These are phyloP conservation scores for Globodera rostochiensis DNA, from an alignment of 1,140 invertebrate genomes.

Conservation along the genomic window DNA sequence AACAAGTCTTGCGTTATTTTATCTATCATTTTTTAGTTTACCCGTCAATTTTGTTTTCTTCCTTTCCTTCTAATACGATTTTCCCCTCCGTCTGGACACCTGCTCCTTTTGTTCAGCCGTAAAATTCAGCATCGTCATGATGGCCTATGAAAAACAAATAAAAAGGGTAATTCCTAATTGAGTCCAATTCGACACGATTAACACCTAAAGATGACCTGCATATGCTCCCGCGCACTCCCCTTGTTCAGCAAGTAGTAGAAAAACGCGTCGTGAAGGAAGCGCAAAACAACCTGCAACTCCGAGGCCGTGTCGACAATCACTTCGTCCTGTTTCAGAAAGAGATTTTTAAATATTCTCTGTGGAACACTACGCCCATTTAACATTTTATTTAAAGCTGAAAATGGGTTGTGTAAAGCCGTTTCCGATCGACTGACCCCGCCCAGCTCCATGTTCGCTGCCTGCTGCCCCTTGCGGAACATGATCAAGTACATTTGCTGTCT, in stretches of 20 bases:
- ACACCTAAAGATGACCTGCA: conserved; percentile 45
- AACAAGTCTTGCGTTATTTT: no score
- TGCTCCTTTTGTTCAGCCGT: conserved; percentile 60
- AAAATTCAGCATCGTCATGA: conserved; percentile 65
- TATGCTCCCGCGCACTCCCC: conserved; percentile 61
- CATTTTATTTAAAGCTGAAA: neutral
- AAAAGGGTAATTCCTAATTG: no score
- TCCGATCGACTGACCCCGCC: no score
- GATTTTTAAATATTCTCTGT: neutral
- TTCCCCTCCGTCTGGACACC: conserved; percentile 51
- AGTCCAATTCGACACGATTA: neutral
- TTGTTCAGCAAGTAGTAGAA: conserved; percentile 63
- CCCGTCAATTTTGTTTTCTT: neutral
- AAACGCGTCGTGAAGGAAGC: conserved; percentile 64
- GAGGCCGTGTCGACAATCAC: conserved; percentile 54
- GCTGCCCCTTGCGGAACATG: conserved; percentile 65
- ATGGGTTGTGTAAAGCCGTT: no score
- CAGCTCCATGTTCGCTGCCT: conserved; percentile 54
- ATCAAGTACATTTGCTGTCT: conserved; percentile 62
- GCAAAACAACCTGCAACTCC: conserved; percentile 59
- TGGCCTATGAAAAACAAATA: conserved; percentile 50
- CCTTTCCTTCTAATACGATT: conserved; percentile 48
- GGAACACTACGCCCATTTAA: neutral
- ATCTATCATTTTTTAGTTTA: no score
- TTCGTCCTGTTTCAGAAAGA: conserved; percentile 41